phyloP scores from a whole-genome alignment of 2,888 invertebrate species.

The Hymenopus coronatus region DNA sequence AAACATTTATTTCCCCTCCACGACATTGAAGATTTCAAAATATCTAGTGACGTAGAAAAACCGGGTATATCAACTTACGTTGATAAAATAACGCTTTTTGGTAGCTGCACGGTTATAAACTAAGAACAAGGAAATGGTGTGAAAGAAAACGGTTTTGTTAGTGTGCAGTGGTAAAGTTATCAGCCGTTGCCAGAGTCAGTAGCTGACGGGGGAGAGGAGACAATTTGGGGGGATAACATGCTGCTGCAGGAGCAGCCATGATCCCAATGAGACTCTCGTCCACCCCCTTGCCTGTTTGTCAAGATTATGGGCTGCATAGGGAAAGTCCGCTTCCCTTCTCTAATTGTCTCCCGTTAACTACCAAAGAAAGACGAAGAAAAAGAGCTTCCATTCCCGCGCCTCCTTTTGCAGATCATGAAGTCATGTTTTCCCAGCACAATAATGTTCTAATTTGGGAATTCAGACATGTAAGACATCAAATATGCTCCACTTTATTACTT shows the following conservation, averaged over 20 bases:
- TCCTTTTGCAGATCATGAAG: background rate
- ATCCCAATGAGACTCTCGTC: background rate
- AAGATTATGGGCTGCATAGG: slow-evolving; percentile 15
- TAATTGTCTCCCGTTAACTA: slow-evolving; percentile 9
- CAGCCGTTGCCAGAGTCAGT: background rate
- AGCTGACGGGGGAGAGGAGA: background rate
- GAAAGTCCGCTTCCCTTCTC: background rate
- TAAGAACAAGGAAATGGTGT: background rate
- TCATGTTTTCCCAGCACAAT: background rate
- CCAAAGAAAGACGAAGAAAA: background rate
- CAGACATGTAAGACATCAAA: background rate
- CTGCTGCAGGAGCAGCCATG: background rate
- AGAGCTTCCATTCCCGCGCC: background rate
- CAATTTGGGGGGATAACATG: background rate
- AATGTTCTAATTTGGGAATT: background rate
- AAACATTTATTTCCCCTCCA: too few relatives aligned
- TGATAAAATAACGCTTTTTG: too few relatives aligned
- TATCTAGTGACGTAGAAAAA: too few relatives aligned
- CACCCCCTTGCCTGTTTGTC: slow-evolving; percentile 19
- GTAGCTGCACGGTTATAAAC: background rate
- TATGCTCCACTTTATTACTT: too few relatives aligned
- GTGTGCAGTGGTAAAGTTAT: background rate
- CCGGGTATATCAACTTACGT: too few relatives aligned
- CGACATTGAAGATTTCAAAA: too few relatives aligned
- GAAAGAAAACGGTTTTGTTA: background rate